A percentile compares a stretch with the other conserved stretches of the same genome.
Evolutionary conservation across 2,113 vertebrate species (phyloP).

Genomic region (Myodes glareolus): DNA sequence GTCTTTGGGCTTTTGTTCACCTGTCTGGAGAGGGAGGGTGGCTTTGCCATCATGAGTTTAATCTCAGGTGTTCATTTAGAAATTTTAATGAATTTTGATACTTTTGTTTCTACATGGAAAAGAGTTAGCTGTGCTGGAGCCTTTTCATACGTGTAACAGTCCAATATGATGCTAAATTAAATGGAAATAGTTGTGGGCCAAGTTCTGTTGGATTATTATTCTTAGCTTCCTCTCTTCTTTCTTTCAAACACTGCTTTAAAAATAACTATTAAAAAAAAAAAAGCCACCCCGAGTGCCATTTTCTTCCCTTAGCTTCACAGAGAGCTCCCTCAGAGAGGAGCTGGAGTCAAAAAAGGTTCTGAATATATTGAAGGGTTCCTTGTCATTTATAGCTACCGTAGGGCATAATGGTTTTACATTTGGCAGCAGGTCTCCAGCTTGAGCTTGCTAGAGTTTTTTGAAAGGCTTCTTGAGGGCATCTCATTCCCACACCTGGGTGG

Average conservation of each 20-base stretch:
- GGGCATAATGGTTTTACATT: neutral
- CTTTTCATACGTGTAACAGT: conserved; percentile 55
- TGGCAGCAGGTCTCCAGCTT: neutral
- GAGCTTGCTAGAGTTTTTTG: neutral
- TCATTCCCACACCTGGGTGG: neutral
- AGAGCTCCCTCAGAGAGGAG: conserved; percentile 15
- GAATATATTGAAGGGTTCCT: neutral
- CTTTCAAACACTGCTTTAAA: conserved; percentile 67
- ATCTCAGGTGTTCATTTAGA: conserved; percentile 54
- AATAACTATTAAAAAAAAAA: conserved; percentile 41
- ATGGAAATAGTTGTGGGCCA: conserved; percentile 62
- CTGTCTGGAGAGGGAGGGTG: neutral
- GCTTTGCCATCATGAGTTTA: neutral
- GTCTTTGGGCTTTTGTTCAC: neutral
- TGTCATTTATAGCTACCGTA: neutral
- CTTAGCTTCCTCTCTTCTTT: conserved; percentile 75
- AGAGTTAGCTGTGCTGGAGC: conserved; percentile 52
- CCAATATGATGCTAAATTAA: conserved; percentile 52
- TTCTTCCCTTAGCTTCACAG: conserved; percentile 43
- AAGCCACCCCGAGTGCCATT: neutral
- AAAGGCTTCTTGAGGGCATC: neutral
- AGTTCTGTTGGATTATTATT: conserved; percentile 70
- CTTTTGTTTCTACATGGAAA: conserved; percentile 55
- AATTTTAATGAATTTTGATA: conserved; percentile 58
- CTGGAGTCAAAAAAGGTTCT: neutral